Percentiles rank a stretch among this genome's conserved stretches.
Evolutionary conservation across 1,140 invertebrate species (phyloP).

Genomic region (Trichoplusia ni): DNA sequence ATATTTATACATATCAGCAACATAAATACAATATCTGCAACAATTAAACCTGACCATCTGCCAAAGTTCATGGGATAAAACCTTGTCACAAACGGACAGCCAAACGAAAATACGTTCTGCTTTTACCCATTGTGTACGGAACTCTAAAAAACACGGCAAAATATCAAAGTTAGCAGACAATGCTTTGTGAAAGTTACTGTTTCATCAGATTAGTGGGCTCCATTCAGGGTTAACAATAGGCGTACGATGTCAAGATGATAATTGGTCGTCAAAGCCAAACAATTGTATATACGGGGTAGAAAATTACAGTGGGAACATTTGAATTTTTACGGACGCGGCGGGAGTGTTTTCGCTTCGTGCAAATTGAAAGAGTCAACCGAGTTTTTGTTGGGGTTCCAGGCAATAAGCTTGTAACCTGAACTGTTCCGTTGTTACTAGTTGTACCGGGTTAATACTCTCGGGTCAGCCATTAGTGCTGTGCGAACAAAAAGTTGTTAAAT

Average conservation of each 20-base stretch:
- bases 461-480: too few species aligned
- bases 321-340: background rate
- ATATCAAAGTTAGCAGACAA: conserved; percentile 28
- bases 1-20: too few species aligned
- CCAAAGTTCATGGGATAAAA: too few species aligned
- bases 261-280: conserved; percentile 45
- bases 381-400: background rate
- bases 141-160: background rate
- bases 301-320: conserved; percentile 3
- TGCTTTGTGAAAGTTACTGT: conserved; percentile 36
- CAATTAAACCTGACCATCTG: too few species aligned
- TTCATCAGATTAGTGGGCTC: conserved; percentile 40
- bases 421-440: background rate
- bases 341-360: background rate
- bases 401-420: background rate
- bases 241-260: conserved; percentile 37
- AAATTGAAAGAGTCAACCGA: background rate
- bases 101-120: too few species aligned
- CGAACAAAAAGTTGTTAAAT: too few species aligned
- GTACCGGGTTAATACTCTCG: too few species aligned
- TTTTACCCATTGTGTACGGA: too few species aligned
- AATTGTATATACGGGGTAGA: background rate
- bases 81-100: too few species aligned
- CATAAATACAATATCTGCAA: too few species aligned
- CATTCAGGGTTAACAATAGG: conserved; percentile 38